Evolutionary conservation across 2,113 vertebrate species (phyloP).

Genomic region (Gallinago undulata): DNA sequence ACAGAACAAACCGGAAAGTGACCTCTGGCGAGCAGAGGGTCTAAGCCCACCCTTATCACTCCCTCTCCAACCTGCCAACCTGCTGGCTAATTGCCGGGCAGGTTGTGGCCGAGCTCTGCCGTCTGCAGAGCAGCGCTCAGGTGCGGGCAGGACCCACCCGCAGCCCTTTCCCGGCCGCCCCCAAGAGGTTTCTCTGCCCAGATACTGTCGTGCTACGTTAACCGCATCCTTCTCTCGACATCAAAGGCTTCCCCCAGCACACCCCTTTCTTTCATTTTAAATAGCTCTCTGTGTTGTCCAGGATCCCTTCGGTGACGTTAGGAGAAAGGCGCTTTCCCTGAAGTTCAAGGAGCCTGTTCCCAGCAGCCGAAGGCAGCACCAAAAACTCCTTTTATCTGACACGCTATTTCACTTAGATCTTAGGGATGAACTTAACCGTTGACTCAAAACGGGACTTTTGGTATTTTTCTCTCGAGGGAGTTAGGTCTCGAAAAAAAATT

Average conservation of each 20-base stretch:
- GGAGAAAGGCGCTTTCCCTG: neutral
- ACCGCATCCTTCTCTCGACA: neutral
- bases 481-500: neutral
- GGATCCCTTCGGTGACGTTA: neutral
- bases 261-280: neutral
- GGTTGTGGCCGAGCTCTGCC: neutral
- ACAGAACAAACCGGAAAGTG: neutral
- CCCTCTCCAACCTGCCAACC: neutral
- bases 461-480: neutral
- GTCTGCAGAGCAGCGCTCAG: neutral
- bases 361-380: neutral
- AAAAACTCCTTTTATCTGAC: neutral
- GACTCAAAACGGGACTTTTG: neutral
- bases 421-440: neutral
- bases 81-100: neutral
- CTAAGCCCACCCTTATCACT: neutral
- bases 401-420: neutral
- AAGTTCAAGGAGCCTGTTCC: neutral
- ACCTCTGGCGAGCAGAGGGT: neutral
- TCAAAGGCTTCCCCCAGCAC: neutral
- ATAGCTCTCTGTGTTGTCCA: neutral
- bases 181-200: neutral
- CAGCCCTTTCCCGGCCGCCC: neutral
- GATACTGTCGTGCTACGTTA: neutral
- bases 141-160: neutral